A percentile compares a stretch with the other conserved stretches of the same genome.
These are phyloP conservation scores for Acanthochromis polyacanthus DNA, from an alignment of 2,113 vertebrate genomes.

Conservation along the genomic window DNA sequence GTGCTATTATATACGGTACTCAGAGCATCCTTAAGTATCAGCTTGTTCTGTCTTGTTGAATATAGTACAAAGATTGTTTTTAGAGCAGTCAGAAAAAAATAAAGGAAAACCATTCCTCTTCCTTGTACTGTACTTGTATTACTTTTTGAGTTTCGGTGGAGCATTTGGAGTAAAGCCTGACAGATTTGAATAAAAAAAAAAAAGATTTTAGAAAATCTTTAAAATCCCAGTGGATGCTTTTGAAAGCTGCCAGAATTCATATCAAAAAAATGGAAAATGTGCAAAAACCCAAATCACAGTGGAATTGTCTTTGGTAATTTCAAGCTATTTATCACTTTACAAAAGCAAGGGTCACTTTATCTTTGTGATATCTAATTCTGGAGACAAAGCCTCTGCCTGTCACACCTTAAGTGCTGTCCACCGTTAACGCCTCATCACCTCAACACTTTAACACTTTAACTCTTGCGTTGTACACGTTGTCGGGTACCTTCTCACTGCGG, in stretches of 20 bases:
- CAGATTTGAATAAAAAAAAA: background rate
- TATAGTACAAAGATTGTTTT: too few relatives aligned
- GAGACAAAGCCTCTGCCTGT: conserved; percentile 24
- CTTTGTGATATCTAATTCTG: conserved; percentile 32
- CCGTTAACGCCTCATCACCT: conserved; percentile 33
- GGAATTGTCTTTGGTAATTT: conserved; percentile 42
- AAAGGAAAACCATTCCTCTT: too few relatives aligned
- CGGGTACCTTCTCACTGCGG: background rate
- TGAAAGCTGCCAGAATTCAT: conserved; percentile 30
- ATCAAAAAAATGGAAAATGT: conserved; percentile 10
- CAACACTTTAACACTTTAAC: conserved; percentile 17
- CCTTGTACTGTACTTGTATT: too few relatives aligned
- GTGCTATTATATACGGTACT: too few relatives aligned
- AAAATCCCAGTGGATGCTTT: conserved; percentile 38
- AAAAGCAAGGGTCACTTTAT: conserved; percentile 13
- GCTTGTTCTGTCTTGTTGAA: too few relatives aligned
- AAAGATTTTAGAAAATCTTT: background rate
- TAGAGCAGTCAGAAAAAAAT: too few relatives aligned
- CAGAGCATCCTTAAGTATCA: too few relatives aligned
- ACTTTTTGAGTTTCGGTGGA: too few relatives aligned
- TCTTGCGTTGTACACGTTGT: background rate
- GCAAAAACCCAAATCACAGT: conserved; percentile 29
- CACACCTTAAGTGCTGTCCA: conserved; percentile 27
- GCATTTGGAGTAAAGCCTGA: conserved; percentile 30
- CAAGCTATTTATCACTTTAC: conserved; percentile 44